Evolutionary conservation across 2,888 invertebrate species (phyloP).

Genomic region (Heliconius erato): DNA sequence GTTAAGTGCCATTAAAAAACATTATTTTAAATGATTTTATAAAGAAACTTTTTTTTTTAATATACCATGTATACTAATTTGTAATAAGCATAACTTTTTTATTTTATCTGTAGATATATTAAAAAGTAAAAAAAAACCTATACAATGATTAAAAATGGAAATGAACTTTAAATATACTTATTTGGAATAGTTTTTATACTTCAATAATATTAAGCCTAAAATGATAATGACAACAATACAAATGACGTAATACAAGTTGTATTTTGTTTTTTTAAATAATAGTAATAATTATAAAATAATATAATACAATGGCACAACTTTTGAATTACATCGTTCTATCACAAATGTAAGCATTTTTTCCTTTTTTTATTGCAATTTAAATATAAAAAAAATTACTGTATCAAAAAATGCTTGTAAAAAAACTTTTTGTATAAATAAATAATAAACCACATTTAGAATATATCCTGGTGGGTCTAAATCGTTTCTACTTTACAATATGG

Average conservation of each 20-base stretch:
- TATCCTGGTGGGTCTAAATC: slow-evolving; percentile 17
- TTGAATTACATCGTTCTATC: slow-evolving; percentile 13
- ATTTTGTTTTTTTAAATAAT: slow-evolving; percentile 6
- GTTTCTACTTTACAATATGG: slow-evolving; percentile 3
- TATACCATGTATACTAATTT: background rate
- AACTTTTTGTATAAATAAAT: slow-evolving; percentile 13
- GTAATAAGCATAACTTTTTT: background rate
- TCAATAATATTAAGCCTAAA: background rate
- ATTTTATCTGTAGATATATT: background rate
- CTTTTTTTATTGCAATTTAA: slow-evolving; percentile 17
- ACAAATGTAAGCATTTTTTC: slow-evolving; percentile 16
- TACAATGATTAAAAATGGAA: background rate
- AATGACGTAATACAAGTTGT: background rate
- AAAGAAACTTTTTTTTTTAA: background rate
- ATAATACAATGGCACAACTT: slow-evolving; percentile 29
- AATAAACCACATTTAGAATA: slow-evolving; percentile 6
- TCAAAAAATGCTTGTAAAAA: slow-evolving; percentile 27
- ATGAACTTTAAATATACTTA: background rate
- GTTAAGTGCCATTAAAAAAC: background rate
- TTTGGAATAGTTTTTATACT: background rate
- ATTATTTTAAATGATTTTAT: background rate
- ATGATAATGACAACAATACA: background rate
- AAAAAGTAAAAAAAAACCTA: background rate
- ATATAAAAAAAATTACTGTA: slow-evolving; percentile 2
- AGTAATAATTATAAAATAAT: background rate